These are phyloP conservation scores for Chorisops tibialis DNA, from an alignment of 2,888 invertebrate species.

Conservation along the genomic window DNA sequence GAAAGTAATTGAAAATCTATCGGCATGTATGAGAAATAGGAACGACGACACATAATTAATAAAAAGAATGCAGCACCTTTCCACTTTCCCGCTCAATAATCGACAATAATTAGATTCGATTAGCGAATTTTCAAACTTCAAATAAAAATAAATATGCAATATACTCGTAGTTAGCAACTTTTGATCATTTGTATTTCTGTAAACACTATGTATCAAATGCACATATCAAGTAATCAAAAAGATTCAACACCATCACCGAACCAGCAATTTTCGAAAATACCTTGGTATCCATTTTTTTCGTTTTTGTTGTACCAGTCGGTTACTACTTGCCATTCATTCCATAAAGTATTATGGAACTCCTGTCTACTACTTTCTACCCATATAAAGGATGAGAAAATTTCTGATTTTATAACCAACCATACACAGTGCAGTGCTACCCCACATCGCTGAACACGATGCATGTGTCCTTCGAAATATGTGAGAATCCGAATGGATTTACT, in stretches of 20 bases:
- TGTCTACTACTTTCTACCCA: neutral
- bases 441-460: neutral
- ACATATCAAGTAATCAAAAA: conserved; percentile 13
- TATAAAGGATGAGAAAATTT: conserved; percentile 4
- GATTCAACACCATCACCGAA: neutral
- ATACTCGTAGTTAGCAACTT: too few relatives aligned
- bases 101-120: too few relatives aligned
- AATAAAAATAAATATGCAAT: too few relatives aligned
- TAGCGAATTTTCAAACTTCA: too few relatives aligned
- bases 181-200: too few relatives aligned
- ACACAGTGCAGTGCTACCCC: neutral
- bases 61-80: too few relatives aligned
- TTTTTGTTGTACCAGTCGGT: conserved; percentile 10
- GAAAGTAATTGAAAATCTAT: too few relatives aligned
- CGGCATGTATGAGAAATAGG: too few relatives aligned
- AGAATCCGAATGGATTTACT: conserved; percentile 23
- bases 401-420: neutral
- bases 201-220: conserved; percentile 3
- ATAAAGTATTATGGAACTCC: too few relatives aligned
- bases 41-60: too few relatives aligned
- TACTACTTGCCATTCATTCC: neutral
- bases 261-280: too few relatives aligned
- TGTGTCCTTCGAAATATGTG: conserved; percentile 25
- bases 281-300: neutral
- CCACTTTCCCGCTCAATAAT: too few relatives aligned